phyloP scores from a whole-genome alignment of 2,113 vertebrate species.

The Emydura subglobosa region DNA sequence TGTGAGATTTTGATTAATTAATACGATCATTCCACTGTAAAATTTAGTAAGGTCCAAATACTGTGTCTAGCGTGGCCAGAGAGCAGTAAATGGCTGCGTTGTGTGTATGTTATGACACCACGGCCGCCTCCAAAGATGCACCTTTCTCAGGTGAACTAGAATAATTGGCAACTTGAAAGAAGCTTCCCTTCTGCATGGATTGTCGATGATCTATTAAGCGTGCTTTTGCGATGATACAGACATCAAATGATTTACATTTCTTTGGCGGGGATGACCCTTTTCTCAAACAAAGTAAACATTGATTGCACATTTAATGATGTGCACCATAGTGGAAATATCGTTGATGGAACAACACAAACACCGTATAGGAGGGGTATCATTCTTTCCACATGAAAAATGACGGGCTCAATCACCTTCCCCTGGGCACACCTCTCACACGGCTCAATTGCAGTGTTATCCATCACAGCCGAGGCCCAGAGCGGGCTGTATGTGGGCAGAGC shows the following conservation, averaged over 20 bases:
- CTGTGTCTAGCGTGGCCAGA: neutral
- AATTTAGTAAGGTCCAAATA: neutral
- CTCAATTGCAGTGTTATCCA: neutral
- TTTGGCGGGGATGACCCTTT: conserved; percentile 29
- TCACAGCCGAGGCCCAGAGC: neutral
- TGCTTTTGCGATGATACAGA: conserved; percentile 58
- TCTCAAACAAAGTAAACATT: conserved; percentile 45
- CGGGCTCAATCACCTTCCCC: neutral
- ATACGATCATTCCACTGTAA: neutral
- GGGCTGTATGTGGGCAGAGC: neutral
- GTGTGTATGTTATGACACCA: neutral
- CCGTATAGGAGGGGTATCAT: neutral
- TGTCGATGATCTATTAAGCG: conserved; percentile 54
- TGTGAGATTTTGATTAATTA: conserved; percentile 37
- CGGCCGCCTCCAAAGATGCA: neutral
- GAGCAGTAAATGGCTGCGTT: neutral
- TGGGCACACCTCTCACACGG: neutral
- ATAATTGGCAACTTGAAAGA: conserved; percentile 40
- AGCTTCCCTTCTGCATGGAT: conserved; percentile 3
- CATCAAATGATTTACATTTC: conserved; percentile 25
- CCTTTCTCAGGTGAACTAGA: neutral
- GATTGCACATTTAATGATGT: neutral
- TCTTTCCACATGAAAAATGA: neutral
- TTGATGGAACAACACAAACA: neutral
- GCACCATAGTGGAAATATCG: neutral